phyloP scores from a whole-genome alignment of 2,113 vertebrate species.

The Protobothrops flavoviridis region DNA sequence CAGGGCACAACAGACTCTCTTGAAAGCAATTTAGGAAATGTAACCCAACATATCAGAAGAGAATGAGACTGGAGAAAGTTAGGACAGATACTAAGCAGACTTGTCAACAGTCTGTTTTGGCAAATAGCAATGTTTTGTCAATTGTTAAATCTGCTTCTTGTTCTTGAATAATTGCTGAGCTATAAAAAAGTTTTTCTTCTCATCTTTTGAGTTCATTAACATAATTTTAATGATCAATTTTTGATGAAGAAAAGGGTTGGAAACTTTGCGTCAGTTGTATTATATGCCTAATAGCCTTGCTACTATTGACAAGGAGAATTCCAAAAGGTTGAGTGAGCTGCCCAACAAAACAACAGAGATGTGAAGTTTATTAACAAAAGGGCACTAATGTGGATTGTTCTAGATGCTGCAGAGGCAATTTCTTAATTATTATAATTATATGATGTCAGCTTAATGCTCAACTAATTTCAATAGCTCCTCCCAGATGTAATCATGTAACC shows the following conservation, averaged over 20 bases:
- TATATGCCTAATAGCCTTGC: neutral
- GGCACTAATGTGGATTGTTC: conserved; percentile 7
- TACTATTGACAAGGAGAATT: neutral
- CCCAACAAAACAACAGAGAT: neutral
- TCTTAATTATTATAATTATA: conserved; percentile 23
- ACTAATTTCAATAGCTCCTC: conserved; percentile 16
- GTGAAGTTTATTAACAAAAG: conserved; percentile 13
- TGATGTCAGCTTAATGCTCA: conserved; percentile 9
- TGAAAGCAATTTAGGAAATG: neutral
- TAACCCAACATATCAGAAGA: neutral
- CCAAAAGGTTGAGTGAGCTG: neutral
- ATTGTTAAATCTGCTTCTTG: neutral
- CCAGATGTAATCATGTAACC: neutral
- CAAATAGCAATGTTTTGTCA: neutral
- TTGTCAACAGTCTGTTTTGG: neutral
- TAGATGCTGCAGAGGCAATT: neutral
- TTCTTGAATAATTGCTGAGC: neutral
- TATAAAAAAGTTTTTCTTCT: neutral
- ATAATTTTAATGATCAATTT: neutral
- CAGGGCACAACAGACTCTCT: neutral
- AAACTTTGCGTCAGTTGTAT: neutral
- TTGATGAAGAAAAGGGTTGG: neutral
- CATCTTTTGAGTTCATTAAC: neutral
- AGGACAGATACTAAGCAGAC: neutral
- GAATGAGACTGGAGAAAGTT: neutral